Evolutionary conservation across 1,140 invertebrate genomes (phyloP).

Genomic region (Atta colombica): DNA sequence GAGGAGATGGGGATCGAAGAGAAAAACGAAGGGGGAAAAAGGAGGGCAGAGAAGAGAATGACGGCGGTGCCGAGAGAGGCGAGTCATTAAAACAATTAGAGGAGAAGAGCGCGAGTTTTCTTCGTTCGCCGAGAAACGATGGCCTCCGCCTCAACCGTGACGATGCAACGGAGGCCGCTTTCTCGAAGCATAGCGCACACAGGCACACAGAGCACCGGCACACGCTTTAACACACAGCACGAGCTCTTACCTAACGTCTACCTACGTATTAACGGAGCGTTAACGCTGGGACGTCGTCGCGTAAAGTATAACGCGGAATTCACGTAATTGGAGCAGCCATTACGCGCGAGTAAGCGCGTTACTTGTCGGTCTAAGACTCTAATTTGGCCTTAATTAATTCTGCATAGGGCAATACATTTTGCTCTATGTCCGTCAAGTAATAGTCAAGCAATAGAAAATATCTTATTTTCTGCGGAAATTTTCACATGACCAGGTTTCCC

Average conservation of each 20-base stretch:
- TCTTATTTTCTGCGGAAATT: background rate
- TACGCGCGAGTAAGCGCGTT: conserved; percentile 70
- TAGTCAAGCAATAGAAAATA: too few species aligned
- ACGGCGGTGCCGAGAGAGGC: conserved; percentile 59
- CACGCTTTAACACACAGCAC: conserved; percentile 12
- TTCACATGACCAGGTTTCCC: background rate
- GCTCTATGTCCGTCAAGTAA: background rate
- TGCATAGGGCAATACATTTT: background rate
- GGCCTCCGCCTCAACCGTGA: conserved; percentile 58
- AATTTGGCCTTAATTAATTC: conserved; percentile 41
- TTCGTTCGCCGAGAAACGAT: conserved; percentile 61
- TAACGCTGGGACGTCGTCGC: conserved; percentile 65
- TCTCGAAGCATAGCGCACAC: conserved; percentile 20
- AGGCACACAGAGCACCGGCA: background rate
- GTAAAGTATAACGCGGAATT: conserved; percentile 69
- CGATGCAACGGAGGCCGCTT: conserved; percentile 59
- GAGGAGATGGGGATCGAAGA: background rate
- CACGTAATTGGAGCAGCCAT: conserved; percentile 73
- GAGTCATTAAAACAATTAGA: conserved; percentile 84
- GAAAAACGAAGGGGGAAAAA: conserved; percentile 6
- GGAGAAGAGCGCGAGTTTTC: conserved; percentile 74
- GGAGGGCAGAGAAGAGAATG: conserved; percentile 54
- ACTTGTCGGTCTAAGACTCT: conserved; percentile 63
- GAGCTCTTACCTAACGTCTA: conserved; percentile 61
- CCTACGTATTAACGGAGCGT: conserved; percentile 72